Base-by-base conservation (phyloP, 2,113 vertebrate genomes). In the Tor tambroides region DNA sequence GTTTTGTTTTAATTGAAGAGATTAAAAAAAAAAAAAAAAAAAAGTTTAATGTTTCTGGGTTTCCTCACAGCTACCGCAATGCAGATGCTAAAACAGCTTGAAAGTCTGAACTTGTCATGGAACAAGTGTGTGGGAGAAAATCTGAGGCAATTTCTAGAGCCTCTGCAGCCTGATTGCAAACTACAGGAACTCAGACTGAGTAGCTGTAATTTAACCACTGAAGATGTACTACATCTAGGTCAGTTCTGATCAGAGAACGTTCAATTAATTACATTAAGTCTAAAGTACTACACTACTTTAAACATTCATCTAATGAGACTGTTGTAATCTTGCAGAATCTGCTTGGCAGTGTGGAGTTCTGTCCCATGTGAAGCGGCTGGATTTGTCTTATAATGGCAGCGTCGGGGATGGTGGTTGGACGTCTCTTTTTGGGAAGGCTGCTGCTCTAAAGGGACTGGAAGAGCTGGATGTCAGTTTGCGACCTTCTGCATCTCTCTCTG, bases 91-190 rank as follows among this genome's bases (percentile, higher is more conserved):
- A 88, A 91, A 85, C 93, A 93, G 92, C 95, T 99, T 91, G 91
- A 91, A 93, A 92, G 88, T 17, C 82, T 98, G 90, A 93, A 95
- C 88, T 92, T 98, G 74, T 98, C 97, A 85, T 99, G 97, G 97
- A 96, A 96, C 92, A 98, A 97, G 86, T 96, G 95, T 89, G 94
- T 97, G 75, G 96, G 96, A 10, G 96, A 96, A 51, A 96, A 93
- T 85, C 88, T 97, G 88, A 90, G 93, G 51, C 90, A 95, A 89
- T 94, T 98, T 88, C 92, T 96, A 87, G 95, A 95, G 54, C 92
- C 91, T 0, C 80, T 98, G 80, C 94, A 95, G 90, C 92, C 91
- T 41, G 92, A 94, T 3, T 80, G 86, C 3, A 76, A 89, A 83
- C 95, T 97, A 85, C 91, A 89, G 87, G 96, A 95, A 88, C 94